Evolutionary conservation across 2,113 vertebrate genomes (phyloP).

Genomic region (Pan troglodytes): NHGRI_mPanTro3-v2.1_pri NC_072404.2:139901001-139901500

Average conservation of each 20-base stretch:
- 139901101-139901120: background rate
- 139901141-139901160: background rate
- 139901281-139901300: background rate
- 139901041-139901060: background rate
- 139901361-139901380: too few species aligned
- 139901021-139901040: background rate
- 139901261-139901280: background rate
- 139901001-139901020: background rate
- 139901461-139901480: background rate
- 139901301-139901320: background rate
- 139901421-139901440: background rate
- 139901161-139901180: background rate
- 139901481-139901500: background rate
- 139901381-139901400: fast-evolving
- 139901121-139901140: background rate
- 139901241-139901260: background rate
- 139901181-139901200: background rate
- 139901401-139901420: background rate
- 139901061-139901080: background rate
- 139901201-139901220: background rate
- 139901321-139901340: background rate
- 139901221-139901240: background rate
- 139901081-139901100: background rate
- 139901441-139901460: background rate
- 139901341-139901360: background rate